Evolutionary conservation across 1,140 invertebrate species (phyloP).

Genomic region (Pseudomyrmex gracilis): DNA sequence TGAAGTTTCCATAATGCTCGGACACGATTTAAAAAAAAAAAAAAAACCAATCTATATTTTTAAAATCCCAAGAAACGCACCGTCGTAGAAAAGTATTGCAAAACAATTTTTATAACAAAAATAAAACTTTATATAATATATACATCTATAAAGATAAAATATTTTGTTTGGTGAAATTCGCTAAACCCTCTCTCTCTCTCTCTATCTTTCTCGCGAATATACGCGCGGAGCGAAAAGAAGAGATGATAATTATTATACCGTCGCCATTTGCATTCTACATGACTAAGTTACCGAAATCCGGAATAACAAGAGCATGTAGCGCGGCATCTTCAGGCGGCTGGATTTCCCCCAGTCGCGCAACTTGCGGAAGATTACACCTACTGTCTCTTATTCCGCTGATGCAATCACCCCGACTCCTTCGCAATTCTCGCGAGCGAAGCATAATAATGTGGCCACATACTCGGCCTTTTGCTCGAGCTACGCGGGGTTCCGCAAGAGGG

Average conservation of each 20-base stretch:
- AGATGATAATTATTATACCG: constrained; percentile 21
- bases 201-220: background rate
- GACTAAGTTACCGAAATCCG: constrained; percentile 33
- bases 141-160: background rate
- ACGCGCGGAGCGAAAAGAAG: background rate
- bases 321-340: constrained; percentile 22
- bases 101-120: background rate
- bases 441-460: constrained; percentile 77
- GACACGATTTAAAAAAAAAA: no score
- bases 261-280: constrained; percentile 13
- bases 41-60: no score
- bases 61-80: no score
- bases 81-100: no score
- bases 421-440: constrained; percentile 77
- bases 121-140: background rate
- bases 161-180: no score
- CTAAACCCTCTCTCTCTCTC: no score
- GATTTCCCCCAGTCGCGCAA: constrained; percentile 27
- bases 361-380: constrained; percentile 58
- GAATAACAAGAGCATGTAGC: constrained; percentile 5
- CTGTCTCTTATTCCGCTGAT: constrained; percentile 63
- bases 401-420: constrained; percentile 70
- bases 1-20: constrained; percentile 28
- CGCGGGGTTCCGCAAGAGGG: constrained; percentile 51
- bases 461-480: constrained; percentile 65